A percentile compares a stretch with the other conserved stretches of the same genome.
These are phyloP conservation scores for Penaeus vannamei DNA, from an alignment of 1,140 invertebrate species.

Conservation along the genomic window DNA sequence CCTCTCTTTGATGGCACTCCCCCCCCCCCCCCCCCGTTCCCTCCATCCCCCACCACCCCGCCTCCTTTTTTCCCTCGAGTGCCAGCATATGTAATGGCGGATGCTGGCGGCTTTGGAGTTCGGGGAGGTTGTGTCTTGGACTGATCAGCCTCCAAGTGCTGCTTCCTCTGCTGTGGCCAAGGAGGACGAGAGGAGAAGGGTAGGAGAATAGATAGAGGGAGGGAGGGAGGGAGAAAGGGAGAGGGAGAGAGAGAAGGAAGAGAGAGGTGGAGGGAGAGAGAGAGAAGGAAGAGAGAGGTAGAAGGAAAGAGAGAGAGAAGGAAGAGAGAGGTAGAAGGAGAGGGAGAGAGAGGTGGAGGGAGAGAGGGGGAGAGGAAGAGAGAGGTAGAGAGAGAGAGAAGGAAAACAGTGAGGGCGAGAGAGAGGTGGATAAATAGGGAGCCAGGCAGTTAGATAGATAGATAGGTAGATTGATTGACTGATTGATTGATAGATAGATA, in stretches of 20 bases:
- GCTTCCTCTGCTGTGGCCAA: too few relatives aligned
- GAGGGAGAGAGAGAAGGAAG: background rate
- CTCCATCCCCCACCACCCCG: background rate
- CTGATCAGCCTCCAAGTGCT: too few relatives aligned
- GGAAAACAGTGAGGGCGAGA: too few relatives aligned
- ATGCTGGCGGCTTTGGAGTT: background rate
- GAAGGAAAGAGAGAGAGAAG: background rate
- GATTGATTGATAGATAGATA: too few relatives aligned
- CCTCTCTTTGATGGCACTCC: too few relatives aligned
- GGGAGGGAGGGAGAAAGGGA: background rate
- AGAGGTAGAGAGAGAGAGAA: too few relatives aligned
- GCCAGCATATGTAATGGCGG: slow-evolving; percentile 48
- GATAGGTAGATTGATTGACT: too few relatives aligned
- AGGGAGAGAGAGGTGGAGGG: background rate
- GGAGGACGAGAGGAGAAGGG: too few relatives aligned
- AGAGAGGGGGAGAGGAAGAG: background rate
- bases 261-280: too few relatives aligned
- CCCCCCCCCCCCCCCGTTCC: background rate
- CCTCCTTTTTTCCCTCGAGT: slow-evolving; percentile 2
- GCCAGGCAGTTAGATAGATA: too few relatives aligned
- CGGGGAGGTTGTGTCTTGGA: too few relatives aligned
- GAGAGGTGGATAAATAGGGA: too few relatives aligned
- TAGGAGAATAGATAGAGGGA: background rate
- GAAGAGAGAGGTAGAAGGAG: background rate
- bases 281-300: background rate